Conservation (phyloP, 1,140 invertebrate genomes). For the roundworm (Caenorhabditis elegans) region WBcel235 BX284602.5:7026001-7026500, state of each 20-base stretch:
- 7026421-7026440: neutral
- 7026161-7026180: neutral
- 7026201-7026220: conserved; percentile 27
- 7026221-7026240: conserved; percentile 40
- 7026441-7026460: neutral
- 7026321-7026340: conserved; percentile 49
- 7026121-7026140: conserved; percentile 3
- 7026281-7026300: neutral
- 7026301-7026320: conserved; percentile 39
- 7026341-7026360: conserved; percentile 40
- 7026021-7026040: neutral
- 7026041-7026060: neutral
- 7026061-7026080: neutral
- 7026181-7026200: conserved; percentile 41
- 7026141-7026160: neutral
- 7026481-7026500: conserved; percentile 46
- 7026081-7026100: conserved; percentile 44
- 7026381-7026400: conserved; percentile 38
- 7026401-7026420: neutral
- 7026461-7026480: conserved; percentile 33
- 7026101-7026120: conserved; percentile 41
- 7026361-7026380: conserved; percentile 35
- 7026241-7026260: conserved; percentile 37
- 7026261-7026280: neutral
- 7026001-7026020: neutral